A percentile compares a stretch with the other conserved stretches of the same genome.
These are phyloP conservation scores for Epizoanthus rinbou DNA, from an alignment of 92 coral and sea anemone species.

Conservation along the genomic window DNA sequence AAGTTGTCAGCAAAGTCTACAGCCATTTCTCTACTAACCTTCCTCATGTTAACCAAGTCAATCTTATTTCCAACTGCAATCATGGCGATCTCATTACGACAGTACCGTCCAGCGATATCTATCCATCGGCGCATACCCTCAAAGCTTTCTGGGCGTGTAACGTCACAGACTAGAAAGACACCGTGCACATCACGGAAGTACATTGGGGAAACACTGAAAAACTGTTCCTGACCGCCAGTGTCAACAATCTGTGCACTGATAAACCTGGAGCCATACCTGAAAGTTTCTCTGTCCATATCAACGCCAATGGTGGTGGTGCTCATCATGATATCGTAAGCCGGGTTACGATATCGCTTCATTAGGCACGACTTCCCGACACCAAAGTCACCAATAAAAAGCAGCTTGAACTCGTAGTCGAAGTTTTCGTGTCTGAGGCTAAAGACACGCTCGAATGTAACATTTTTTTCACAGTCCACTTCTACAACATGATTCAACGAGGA, in stretches of 20 bases:
- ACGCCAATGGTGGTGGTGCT: conserved; percentile 61
- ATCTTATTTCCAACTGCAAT: conserved; percentile 74
- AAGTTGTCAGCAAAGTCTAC: conserved; percentile 51
- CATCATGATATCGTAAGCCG: conserved; percentile 46
- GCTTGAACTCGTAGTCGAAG: conserved; percentile 75
- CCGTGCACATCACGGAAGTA: conserved; percentile 81
- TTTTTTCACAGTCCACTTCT: conserved; percentile 6
- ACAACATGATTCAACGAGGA: not conserved
- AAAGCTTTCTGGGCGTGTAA: conserved; percentile 61
- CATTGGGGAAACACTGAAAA: conserved; percentile 63
- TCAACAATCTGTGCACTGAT: conserved; percentile 63
- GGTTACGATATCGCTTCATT: conserved; percentile 67
- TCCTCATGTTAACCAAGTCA: conserved; percentile 48
- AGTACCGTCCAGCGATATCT: conserved; percentile 48
- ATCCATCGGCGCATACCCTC: conserved; percentile 62
- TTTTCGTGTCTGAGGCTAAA: conserved; percentile 41
- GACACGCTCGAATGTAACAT: conserved; percentile 13
- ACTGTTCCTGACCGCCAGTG: conserved; percentile 85
- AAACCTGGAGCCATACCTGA: conserved; percentile 65
- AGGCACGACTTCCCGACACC: conserved; percentile 89
- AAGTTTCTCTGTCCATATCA: conserved; percentile 58
- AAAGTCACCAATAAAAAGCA: conserved; percentile 69
- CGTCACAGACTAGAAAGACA: conserved; percentile 74
- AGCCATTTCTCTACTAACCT: conserved; percentile 48
- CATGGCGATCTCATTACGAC: conserved; percentile 54